Evolutionary conservation across 1,140 invertebrate species (phyloP), one percentile per base, ranked within the genome.

Genomic region (Prorops nasuta): DNA sequence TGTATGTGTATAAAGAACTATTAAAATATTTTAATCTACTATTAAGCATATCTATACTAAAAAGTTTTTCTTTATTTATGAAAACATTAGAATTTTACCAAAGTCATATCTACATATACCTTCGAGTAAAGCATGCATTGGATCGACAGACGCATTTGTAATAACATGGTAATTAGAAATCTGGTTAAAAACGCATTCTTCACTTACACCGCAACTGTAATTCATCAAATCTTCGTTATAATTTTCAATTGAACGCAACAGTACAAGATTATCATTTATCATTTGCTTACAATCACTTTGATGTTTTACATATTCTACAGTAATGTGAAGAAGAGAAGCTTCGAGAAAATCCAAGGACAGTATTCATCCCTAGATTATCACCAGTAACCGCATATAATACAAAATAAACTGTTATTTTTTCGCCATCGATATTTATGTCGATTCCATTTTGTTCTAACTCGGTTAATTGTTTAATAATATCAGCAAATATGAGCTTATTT

Each of bases 311-410:
- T 3, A 47, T 17, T 31, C 45, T 3, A 15, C 45, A 47, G 18
- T 7, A 28, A 39, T 8, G 18, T 6, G 12, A 2, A 3, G 20
- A 1, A 39, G 36, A 31, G 40, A 44, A 51, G 24, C 42, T 34
- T 24, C 19, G 20, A 16, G 3, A 20, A 43, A 51, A 51, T 12
- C 43, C 49, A 1, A 51, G 17, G 17, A 44, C 24, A 15, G 2
- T 40, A 16, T 51, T 37, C 3, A 44, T 18, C 1, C 35, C 49
- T 16, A 44, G 18, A 18, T 51, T 51, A 40, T 51, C 49, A 6
- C 49, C 42, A 7, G 20, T 18, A 1, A 44, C 34, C n/a, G 24
- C 36, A 18, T 31, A 9, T 31, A 44, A 20, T 7, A 34, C 20
- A 15, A 51, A 44, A 34, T 51, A 32, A 34, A 44, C n/a, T 31